These are phyloP conservation scores for Equus przewalskii DNA, from an alignment of 2,113 vertebrate species.

Conservation along the genomic window DNA sequence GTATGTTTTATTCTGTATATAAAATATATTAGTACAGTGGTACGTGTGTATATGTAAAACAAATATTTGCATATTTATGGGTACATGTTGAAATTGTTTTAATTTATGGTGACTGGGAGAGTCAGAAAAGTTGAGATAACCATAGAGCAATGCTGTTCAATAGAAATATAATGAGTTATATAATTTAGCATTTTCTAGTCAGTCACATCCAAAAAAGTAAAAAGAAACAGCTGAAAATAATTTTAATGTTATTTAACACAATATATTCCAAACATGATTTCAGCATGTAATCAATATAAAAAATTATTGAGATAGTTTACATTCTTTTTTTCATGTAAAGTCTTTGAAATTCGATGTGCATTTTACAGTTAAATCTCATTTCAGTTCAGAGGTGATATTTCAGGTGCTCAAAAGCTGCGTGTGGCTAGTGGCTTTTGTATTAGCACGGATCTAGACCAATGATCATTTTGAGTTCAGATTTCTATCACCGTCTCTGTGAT, in stretches of 20 bases:
- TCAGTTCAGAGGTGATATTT: neutral
- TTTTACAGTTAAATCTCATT: neutral
- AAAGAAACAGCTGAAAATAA: conserved; percentile 18
- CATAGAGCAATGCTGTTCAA: neutral
- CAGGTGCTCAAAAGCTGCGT: neutral
- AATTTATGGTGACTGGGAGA: neutral
- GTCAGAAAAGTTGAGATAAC: conserved; percentile 16
- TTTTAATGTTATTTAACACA: neutral
- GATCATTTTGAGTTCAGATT: neutral
- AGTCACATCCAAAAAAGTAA: neutral
- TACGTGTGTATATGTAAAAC: neutral
- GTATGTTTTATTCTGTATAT: neutral
- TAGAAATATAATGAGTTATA: neutral
- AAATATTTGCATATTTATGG: neutral
- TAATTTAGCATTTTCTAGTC: conserved; percentile 12
- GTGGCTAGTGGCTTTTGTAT: neutral
- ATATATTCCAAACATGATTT: neutral
- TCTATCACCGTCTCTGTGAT: neutral
- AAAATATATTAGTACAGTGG: neutral
- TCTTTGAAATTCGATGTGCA: neutral
- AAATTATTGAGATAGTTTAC: neutral
- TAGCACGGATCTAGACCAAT: neutral
- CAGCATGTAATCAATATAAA: neutral
- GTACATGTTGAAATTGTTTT: neutral
- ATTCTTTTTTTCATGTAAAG: neutral